These are phyloP conservation scores for Potamarius usumacintae DNA, from an alignment of 2,113 vertebrate species.

Conservation along the genomic window DNA sequence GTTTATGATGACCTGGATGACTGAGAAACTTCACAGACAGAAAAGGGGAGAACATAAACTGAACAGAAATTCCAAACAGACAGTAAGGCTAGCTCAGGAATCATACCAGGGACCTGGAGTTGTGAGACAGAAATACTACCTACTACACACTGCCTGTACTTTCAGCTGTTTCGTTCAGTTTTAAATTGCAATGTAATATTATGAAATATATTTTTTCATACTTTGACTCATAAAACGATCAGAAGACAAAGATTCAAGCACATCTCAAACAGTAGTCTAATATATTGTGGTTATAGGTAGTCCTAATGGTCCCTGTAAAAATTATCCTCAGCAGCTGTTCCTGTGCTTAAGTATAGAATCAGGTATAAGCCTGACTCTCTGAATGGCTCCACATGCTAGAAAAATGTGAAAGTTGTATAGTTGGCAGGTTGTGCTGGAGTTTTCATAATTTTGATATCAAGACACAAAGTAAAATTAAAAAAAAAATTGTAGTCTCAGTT, in stretches of 20 bases:
- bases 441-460: conserved; percentile 62
- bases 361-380: conserved; percentile 60
- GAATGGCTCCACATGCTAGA: conserved; percentile 60
- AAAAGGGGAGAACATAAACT: background rate
- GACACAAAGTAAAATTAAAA: background rate
- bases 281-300: background rate
- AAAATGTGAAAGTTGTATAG: conserved; percentile 60
- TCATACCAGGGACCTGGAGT: background rate
- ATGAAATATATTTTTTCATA: background rate
- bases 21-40: too few species aligned
- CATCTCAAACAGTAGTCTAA: background rate
- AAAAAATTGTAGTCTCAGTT: background rate
- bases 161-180: background rate
- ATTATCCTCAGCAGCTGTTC: conserved; percentile 48
- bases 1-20: too few species aligned
- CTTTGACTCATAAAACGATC: background rate
- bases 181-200: background rate
- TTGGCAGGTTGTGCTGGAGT: conserved; percentile 57
- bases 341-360: conserved; percentile 55
- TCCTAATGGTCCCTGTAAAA: background rate
- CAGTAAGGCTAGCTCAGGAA: background rate
- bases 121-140: background rate
- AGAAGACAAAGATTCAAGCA: background rate
- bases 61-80: background rate
- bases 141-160: background rate